phyloP scores from a whole-genome alignment of 2,888 invertebrate genomes.

The Agonopterix subpropinquella region DNA sequence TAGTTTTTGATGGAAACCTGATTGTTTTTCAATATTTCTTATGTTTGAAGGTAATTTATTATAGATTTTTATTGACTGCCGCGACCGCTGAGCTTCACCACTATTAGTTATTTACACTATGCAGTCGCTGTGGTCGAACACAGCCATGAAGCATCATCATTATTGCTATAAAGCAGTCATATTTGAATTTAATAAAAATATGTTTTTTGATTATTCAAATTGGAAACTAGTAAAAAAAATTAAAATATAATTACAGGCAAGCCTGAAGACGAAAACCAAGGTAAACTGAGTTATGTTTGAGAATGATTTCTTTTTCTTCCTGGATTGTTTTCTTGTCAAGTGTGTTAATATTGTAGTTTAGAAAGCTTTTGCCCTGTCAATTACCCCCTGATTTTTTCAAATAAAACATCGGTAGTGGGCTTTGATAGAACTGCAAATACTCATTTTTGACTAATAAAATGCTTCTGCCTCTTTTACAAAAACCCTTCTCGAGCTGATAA shows the following conservation, averaged over 20 bases:
- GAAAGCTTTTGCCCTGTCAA: slow-evolving; percentile 4
- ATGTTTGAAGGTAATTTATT: too few relatives aligned
- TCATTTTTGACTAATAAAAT: slow-evolving; percentile 1
- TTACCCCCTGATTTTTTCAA: background rate
- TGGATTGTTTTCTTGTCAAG: slow-evolving; percentile 16
- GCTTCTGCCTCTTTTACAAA: background rate
- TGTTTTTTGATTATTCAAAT: background rate
- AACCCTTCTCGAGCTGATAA: too few relatives aligned
- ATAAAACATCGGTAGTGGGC: too few relatives aligned
- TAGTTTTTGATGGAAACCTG: too few relatives aligned
- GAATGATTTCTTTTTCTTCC: slow-evolving; percentile 21
- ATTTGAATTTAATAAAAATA: background rate
- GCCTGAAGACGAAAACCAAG: slow-evolving; percentile 59
- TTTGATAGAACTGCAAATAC: too few relatives aligned
- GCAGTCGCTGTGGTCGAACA: too few relatives aligned
- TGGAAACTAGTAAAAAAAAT: background rate
- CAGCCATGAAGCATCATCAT: too few relatives aligned
- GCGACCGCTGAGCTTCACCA: too few relatives aligned
- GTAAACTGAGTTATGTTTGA: slow-evolving; percentile 40
- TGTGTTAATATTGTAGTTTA: slow-evolving; percentile 18
- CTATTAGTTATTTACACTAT: too few relatives aligned
- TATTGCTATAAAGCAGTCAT: too few relatives aligned
- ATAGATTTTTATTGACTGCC: too few relatives aligned
- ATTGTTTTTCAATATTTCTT: too few relatives aligned
- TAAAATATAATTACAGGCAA: slow-evolving; percentile 52